phyloP scores from a whole-genome alignment of 2,113 vertebrate genomes.

The Bagarius yarrelli region DNA sequence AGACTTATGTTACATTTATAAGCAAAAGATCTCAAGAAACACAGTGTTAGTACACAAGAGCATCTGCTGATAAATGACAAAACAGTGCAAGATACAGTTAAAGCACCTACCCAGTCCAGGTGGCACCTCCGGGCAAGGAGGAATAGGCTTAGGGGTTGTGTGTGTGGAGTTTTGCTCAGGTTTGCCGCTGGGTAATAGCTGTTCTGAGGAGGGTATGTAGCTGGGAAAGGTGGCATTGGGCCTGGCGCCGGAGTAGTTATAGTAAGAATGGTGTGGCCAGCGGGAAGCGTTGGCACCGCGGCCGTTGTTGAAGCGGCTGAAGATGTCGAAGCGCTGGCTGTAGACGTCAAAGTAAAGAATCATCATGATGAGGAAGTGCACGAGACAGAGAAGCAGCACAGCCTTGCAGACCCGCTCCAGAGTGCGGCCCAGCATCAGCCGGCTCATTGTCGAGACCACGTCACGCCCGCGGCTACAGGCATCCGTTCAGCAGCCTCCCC shows the following conservation, averaged over 20 bases:
- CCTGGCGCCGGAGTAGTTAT: slow-evolving; percentile 76
- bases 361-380: slow-evolving; percentile 97
- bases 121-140: slow-evolving; percentile 87
- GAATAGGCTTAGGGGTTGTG: slow-evolving; percentile 77
- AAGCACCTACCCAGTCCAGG: slow-evolving; percentile 84
- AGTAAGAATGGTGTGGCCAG: slow-evolving; percentile 74
- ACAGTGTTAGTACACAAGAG: background rate
- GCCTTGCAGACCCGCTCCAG: slow-evolving; percentile 99
- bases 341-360: slow-evolving; percentile 98
- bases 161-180: slow-evolving; percentile 77
- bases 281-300: slow-evolving; percentile 79
- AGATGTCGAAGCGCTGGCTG: slow-evolving; percentile 94
- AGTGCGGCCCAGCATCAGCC: slow-evolving; percentile 95
- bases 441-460: slow-evolving; percentile 88
- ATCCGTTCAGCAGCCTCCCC: slow-evolving; percentile 53
- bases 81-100: background rate
- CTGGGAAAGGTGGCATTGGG: slow-evolving; percentile 78
- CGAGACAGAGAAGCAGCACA: slow-evolving; percentile 92
- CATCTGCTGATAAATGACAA: background rate
- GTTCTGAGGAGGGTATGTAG: slow-evolving; percentile 70
- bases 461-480: slow-evolving; percentile 63
- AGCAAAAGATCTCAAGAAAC: background rate
- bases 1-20: background rate
- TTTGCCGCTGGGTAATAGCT: slow-evolving; percentile 72
- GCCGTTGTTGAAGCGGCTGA: slow-evolving; percentile 91